A percentile compares a stretch with the other conserved stretches of the same genome.
Evolutionary conservation across 1,140 invertebrate genomes (phyloP).

Genomic region (Gryon sp.): DNA sequence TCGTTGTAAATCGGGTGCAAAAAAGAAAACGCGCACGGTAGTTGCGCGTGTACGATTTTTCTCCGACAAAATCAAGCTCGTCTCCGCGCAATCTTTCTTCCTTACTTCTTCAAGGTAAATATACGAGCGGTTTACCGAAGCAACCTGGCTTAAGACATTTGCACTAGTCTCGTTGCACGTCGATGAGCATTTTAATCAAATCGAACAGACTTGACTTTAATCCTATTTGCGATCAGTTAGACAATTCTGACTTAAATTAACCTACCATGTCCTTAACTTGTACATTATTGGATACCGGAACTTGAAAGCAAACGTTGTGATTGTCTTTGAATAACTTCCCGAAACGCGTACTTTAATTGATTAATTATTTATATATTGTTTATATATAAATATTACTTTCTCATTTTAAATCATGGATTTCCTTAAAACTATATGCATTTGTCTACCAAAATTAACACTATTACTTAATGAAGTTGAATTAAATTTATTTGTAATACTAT

Average conservation of each 20-base stretch:
- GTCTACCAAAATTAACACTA: too few relatives aligned
- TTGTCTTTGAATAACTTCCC: too few relatives aligned
- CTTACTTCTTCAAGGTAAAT: constrained; percentile 61
- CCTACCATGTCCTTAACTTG: constrained; percentile 35
- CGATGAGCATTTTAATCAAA: constrained; percentile 59
- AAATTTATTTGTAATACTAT: too few relatives aligned
- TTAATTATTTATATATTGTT: too few relatives aligned
- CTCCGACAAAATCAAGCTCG: constrained; percentile 58
- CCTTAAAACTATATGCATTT: too few relatives aligned
- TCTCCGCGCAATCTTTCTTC: constrained; percentile 59
- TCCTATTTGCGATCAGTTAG: constrained; percentile 25
- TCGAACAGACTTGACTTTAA: constrained; percentile 35
- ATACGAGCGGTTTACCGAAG: constrained; percentile 61
- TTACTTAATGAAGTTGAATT: too few relatives aligned
- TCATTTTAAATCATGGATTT: too few relatives aligned
- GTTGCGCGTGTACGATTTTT: constrained; percentile 57
- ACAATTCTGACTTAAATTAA: constrained; percentile 10
- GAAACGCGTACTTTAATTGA: too few relatives aligned
- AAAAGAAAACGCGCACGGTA: constrained; percentile 56
- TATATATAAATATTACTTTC: too few relatives aligned
- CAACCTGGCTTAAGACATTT: constrained; percentile 59
- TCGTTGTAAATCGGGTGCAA: constrained; percentile 72
- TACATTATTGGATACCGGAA: too few relatives aligned
- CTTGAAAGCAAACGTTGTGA: too few relatives aligned
- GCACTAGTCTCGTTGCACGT: constrained; percentile 44